Percentiles rank a stretch among this genome's conserved stretches.
These are phyloP conservation scores for Scopus umbretta DNA, from an alignment of 2,113 vertebrate species.

Conservation along the genomic window DNA sequence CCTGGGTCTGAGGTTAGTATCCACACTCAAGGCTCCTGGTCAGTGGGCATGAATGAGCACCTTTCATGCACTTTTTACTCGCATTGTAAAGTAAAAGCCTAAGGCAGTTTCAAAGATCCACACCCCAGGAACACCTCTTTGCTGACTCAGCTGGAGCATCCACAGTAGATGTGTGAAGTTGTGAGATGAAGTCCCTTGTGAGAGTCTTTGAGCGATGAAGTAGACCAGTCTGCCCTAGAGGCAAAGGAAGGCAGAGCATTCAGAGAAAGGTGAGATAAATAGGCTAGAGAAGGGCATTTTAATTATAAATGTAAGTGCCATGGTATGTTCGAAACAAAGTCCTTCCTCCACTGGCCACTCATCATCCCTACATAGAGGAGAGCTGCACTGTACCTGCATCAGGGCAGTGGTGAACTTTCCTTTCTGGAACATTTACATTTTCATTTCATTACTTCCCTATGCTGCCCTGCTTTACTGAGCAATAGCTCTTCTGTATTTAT, in stretches of 20 bases:
- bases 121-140: fast-evolving
- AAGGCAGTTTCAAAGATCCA: background rate
- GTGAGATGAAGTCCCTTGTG: background rate
- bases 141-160: background rate
- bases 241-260: background rate
- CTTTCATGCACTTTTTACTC: background rate
- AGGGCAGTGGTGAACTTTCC: background rate
- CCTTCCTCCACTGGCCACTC: background rate
- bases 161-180: background rate
- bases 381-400: background rate
- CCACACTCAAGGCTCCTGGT: background rate
- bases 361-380: background rate
- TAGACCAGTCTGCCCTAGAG: background rate
- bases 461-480: background rate
- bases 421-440: background rate
- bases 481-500: background rate
- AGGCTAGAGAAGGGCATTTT: background rate
- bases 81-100: background rate
- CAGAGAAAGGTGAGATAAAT: background rate
- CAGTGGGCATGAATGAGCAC: background rate
- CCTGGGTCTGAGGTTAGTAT: background rate
- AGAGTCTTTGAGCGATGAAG: background rate
- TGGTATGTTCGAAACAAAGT: background rate
- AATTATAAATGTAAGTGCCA: background rate
- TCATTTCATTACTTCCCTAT: background rate